phyloP scores from a whole-genome alignment of 2,888 invertebrate genomes.

The Aspidapion aeneum region DNA sequence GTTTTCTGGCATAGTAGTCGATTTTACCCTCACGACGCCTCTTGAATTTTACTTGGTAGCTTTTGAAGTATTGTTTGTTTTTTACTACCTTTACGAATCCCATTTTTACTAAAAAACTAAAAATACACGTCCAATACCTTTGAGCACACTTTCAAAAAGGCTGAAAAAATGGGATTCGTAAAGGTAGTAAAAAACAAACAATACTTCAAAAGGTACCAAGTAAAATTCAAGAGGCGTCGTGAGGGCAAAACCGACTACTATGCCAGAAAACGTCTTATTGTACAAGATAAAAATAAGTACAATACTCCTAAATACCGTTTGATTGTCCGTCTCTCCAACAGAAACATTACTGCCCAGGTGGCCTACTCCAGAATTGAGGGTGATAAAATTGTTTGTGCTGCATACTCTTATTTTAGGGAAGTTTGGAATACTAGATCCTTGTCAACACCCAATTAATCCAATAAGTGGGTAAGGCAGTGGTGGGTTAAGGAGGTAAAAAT shows the following conservation, averaged over 20 bases:
- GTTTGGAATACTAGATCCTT: too few relatives aligned
- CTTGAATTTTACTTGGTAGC: slow-evolving; percentile 96
- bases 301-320: slow-evolving; percentile 99
- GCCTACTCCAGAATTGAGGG: slow-evolving; percentile 98
- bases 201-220: slow-evolving; percentile 99
- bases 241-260: slow-evolving; percentile 99
- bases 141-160: too few relatives aligned
- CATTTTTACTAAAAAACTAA: not conserved
- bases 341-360: slow-evolving; percentile 96
- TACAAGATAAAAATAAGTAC: slow-evolving; percentile 99
- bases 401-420: slow-evolving; percentile 97
- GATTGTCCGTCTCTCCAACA: slow-evolving; percentile 96
- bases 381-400: slow-evolving; percentile 94
- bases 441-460: too few relatives aligned
- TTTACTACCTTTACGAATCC: slow-evolving; percentile 99
- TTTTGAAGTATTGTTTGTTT: slow-evolving; percentile 99
- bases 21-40: slow-evolving; percentile 98
- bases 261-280: slow-evolving; percentile 93
- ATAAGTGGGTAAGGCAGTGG: too few relatives aligned
- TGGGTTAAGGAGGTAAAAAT: too few relatives aligned
- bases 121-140: too few relatives aligned
- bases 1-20: slow-evolving; percentile 98
- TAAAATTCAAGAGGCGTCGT: slow-evolving; percentile 94
- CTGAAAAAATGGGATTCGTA: too few relatives aligned
- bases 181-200: slow-evolving; percentile 99